Evolutionary conservation across 2,888 invertebrate species (phyloP).

Genomic region (Andrena bucephala): DNA sequence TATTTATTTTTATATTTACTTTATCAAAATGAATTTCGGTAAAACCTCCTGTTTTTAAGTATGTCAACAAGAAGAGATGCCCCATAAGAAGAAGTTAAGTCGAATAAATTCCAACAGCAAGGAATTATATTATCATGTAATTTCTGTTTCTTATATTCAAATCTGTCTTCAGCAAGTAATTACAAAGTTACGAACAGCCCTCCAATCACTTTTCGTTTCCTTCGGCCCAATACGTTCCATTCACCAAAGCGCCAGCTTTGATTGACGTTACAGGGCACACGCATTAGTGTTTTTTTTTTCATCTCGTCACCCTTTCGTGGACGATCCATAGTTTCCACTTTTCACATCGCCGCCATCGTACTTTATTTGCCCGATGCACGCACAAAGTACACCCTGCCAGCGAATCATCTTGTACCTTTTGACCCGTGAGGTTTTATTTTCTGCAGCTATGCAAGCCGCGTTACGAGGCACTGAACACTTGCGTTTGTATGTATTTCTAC

Average conservation of each 20-base stretch:
- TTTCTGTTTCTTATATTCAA: too few relatives aligned
- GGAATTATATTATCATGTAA: too few relatives aligned
- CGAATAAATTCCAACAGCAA: too few relatives aligned
- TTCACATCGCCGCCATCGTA: not conserved
- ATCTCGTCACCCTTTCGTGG: not conserved
- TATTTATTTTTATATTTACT: too few relatives aligned
- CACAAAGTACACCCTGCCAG: not conserved
- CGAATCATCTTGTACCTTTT: not conserved
- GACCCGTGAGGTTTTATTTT: slow-evolving; percentile 27
- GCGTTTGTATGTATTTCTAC: not conserved
- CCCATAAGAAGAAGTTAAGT: too few relatives aligned
- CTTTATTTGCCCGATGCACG: slow-evolving; percentile 2
- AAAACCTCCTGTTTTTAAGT: too few relatives aligned
- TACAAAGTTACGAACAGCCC: not conserved
- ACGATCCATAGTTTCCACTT: not conserved
- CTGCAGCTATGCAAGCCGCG: not conserved
- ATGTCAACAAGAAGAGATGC: too few relatives aligned
- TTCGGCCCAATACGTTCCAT: not conserved
- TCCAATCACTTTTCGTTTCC: not conserved
- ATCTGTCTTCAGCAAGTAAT: too few relatives aligned
- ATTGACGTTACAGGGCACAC: slow-evolving; percentile 34
- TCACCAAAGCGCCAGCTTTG: not conserved
- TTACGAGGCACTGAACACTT: not conserved
- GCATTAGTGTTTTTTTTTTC: slow-evolving; percentile 36
- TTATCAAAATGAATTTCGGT: too few relatives aligned